phyloP scores from a whole-genome alignment of 2,113 vertebrate species.

The Prionailurus bengalensis region DNA sequence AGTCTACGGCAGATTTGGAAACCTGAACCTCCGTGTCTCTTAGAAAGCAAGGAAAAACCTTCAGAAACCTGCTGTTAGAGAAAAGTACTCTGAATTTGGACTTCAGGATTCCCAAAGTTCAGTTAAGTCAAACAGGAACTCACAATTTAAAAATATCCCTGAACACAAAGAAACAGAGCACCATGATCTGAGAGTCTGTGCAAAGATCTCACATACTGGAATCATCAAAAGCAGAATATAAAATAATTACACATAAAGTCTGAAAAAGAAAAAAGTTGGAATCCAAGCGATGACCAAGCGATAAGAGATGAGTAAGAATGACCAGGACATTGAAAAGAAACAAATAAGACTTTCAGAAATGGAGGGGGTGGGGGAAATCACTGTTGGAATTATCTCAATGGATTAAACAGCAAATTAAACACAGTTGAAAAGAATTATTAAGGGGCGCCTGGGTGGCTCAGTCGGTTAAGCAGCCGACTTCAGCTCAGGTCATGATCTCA shows the following conservation, averaged over 20 bases:
- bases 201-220: background rate
- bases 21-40: background rate
- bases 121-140: conserved; percentile 24
- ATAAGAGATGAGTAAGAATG: background rate
- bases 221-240: background rate
- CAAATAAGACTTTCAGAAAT: background rate
- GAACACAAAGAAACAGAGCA: conserved; percentile 14
- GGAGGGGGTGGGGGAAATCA: background rate
- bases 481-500: too few species aligned
- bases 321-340: background rate
- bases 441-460: too few species aligned
- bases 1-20: background rate
- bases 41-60: background rate
- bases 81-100: background rate
- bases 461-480: too few species aligned
- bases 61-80: background rate
- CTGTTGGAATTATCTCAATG: background rate
- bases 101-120: background rate
- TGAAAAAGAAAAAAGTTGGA: background rate
- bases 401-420: background rate
- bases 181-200: background rate
- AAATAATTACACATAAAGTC: background rate
- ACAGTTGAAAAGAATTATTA: background rate
- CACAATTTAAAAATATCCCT: background rate
- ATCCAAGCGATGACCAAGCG: background rate